Percentiles rank a stretch among this genome's conserved stretches.
Conservation (phyloP, 2,888 invertebrate species). For the Blera fallax region DNA sequence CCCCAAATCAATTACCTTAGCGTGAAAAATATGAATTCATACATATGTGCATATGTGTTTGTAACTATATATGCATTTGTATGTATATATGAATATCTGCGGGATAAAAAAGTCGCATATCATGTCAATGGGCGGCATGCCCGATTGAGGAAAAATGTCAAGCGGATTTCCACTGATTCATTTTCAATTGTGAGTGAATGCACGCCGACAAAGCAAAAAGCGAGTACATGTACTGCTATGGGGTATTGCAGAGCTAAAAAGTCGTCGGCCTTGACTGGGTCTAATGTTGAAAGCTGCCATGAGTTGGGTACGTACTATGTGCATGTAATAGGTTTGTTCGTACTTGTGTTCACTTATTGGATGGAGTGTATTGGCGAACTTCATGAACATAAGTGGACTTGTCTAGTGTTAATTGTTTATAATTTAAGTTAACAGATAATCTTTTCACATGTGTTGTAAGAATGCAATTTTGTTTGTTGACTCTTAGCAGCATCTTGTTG, state of each 20-base stretch:
- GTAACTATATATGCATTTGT: too few relatives aligned
- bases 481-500: neutral
- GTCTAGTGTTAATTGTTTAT: neutral
- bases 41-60: neutral
- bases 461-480: neutral
- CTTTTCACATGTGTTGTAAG: neutral
- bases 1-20: neutral
- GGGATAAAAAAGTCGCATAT: neutral
- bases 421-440: neutral
- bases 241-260: neutral
- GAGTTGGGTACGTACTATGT: neutral
- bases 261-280: conserved; percentile 16
- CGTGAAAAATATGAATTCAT: neutral
- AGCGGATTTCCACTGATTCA: neutral
- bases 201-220: neutral
- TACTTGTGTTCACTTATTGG: neutral
- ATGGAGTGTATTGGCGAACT: neutral
- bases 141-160: neutral
- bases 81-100: neutral
- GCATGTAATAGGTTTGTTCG: neutral
- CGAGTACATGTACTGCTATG: neutral
- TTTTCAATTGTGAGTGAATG: neutral
- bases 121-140: neutral
- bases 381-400: neutral
- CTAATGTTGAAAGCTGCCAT: neutral